Conservation (phyloP, 2,113 vertebrate genomes). For the Nymphicus hollandicus region DNA sequence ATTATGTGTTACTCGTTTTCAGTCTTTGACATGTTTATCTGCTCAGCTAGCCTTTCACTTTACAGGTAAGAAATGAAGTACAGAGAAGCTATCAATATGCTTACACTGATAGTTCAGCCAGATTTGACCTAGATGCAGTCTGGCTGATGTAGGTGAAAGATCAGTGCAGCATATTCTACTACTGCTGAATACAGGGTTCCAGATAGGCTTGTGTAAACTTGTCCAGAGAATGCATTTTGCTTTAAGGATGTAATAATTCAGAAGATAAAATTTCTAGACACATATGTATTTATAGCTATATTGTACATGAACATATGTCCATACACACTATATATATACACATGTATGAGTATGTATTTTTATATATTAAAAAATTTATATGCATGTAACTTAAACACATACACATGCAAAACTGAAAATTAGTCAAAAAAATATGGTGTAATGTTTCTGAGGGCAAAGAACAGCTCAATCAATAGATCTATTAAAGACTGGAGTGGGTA, state of each 20-base stretch:
- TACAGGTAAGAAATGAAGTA: background rate
- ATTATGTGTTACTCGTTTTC: background rate
- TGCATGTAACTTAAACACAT: background rate
- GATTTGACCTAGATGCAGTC: background rate
- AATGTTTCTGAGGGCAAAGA: background rate
- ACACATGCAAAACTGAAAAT: background rate
- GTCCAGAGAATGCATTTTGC: background rate
- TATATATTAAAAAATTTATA: background rate
- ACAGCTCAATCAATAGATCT: background rate
- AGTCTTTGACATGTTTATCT: background rate
- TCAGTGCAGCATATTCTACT: background rate
- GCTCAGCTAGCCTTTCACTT: background rate
- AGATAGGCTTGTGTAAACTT: background rate
- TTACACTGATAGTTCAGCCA: background rate
- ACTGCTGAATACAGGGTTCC: background rate
- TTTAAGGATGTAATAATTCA: background rate
- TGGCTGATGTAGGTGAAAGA: background rate
- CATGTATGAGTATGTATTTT: background rate
- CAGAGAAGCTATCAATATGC: background rate
- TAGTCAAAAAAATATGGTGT: background rate
- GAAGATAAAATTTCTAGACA: background rate
- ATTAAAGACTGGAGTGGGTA: background rate
- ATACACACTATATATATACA: background rate
- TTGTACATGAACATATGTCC: background rate
- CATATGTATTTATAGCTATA: background rate